Evolutionary conservation across 2,888 invertebrate genomes (phyloP).

Genomic region (Spisula subtruncata): DNA sequence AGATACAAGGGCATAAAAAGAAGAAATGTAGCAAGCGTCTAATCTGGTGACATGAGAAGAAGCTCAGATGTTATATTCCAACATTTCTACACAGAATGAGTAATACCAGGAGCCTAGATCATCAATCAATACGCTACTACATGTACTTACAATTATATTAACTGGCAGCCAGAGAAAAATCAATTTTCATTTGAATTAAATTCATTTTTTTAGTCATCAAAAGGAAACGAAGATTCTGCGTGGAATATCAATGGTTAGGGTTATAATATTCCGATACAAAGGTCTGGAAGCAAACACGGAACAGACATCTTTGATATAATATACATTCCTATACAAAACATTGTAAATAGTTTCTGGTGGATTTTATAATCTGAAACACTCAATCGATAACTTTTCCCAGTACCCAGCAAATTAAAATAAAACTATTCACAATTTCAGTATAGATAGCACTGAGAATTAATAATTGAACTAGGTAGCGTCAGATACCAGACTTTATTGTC

Average conservation of each 20-base stretch:
- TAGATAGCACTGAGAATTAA: neutral
- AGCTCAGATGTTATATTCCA: neutral
- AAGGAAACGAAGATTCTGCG: neutral
- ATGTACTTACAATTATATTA: constrained; percentile 14
- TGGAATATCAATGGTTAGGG: neutral
- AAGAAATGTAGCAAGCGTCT: too few species aligned
- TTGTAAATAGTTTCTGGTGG: neutral
- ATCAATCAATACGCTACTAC: constrained; percentile 15
- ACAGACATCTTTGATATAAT: neutral
- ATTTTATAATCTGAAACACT: neutral
- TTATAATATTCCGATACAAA: neutral
- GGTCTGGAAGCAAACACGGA: neutral
- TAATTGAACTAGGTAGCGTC: neutral
- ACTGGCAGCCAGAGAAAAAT: neutral
- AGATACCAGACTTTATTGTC: too few species aligned
- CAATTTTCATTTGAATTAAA: constrained; percentile 31
- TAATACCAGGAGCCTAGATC: constrained; percentile 7
- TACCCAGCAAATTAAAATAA: constrained; percentile 6
- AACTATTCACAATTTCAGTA: neutral
- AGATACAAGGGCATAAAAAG: too few species aligned
- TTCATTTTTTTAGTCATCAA: neutral
- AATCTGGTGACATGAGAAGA: neutral
- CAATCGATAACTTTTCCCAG: neutral
- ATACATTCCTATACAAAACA: neutral
- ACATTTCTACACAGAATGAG: neutral